These are phyloP conservation scores for Pelodytes ibericus DNA, from an alignment of 2,797 vertebrate genomes.

Conservation along the genomic window DNA sequence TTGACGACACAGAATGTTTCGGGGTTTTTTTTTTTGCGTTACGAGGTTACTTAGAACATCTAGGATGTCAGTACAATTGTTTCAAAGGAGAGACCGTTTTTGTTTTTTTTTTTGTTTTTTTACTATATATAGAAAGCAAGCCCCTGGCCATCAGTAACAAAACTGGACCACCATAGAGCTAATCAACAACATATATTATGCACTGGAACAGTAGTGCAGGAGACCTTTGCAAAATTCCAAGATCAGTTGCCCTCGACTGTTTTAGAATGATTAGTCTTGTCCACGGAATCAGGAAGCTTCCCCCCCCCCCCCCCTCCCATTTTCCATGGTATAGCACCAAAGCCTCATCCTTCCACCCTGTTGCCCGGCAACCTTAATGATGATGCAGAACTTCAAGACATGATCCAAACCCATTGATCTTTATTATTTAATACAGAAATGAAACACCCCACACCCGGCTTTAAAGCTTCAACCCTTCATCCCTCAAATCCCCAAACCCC, in stretches of 20 bases:
- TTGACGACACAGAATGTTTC: too few relatives aligned
- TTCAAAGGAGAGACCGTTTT: too few relatives aligned
- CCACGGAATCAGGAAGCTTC: not conserved
- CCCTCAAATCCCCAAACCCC: not conserved
- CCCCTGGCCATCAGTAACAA: too few relatives aligned
- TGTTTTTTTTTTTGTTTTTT: too few relatives aligned
- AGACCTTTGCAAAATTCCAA: not conserved
- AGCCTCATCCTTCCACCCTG: not conserved
- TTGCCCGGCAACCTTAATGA: conserved; percentile 22
- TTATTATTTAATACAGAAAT: conserved; percentile 13
- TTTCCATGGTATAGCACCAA: not conserved
- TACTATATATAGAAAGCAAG: too few relatives aligned
- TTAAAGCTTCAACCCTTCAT: not conserved
- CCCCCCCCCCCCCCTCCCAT: not conserved
- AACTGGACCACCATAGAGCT: too few relatives aligned
- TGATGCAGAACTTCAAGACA: conserved; percentile 8
- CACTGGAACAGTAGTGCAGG: not conserved
- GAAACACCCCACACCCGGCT: conserved; percentile 3
- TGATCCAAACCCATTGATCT: conserved; percentile 17
- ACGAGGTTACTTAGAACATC: too few relatives aligned
- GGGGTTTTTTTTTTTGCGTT: too few relatives aligned
- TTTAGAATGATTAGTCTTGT: not conserved
- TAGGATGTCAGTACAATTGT: too few relatives aligned
- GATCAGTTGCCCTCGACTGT: not conserved
- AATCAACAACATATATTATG: too few relatives aligned